A percentile compares a stretch with the other conserved stretches of the same genome.
Evolutionary conservation across 2,797 vertebrate species (phyloP).

Genomic region (Alca torda): DNA sequence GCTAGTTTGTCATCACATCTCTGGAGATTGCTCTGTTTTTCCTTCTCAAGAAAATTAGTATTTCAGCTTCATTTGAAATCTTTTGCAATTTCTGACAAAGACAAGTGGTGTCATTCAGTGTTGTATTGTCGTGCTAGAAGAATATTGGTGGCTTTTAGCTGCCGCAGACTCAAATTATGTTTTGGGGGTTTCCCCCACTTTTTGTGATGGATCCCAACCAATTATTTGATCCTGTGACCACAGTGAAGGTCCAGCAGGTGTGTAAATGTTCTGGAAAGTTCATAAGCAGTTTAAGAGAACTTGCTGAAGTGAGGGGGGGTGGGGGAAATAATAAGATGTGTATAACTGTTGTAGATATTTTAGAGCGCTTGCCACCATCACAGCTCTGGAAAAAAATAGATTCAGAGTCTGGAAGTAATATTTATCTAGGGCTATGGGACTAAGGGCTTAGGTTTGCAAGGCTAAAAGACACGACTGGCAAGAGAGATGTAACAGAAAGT

Average conservation of each 20-base stretch:
- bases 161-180: not conserved
- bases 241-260: not conserved
- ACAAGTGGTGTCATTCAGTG: not conserved
- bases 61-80: not conserved
- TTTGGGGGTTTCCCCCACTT: rapidly evolving
- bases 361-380: not conserved
- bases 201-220: not conserved
- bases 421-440: not conserved
- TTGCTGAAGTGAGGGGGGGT: not conserved
- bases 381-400: not conserved
- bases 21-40: not conserved
- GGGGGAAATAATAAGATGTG: not conserved
- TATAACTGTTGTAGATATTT: not conserved
- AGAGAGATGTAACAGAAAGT: not conserved
- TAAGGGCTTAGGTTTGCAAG: not conserved
- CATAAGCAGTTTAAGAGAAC: not conserved
- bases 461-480: not conserved
- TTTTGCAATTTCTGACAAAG: not conserved
- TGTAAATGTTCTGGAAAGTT: not conserved
- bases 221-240: not conserved
- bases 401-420: not conserved
- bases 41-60: not conserved
- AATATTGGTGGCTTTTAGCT: not conserved
- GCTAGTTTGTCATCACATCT: not conserved
- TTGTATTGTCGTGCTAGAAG: not conserved